Base-by-base conservation (phyloP, 1,140 invertebrate genomes). In the Delia radicum region DNA sequence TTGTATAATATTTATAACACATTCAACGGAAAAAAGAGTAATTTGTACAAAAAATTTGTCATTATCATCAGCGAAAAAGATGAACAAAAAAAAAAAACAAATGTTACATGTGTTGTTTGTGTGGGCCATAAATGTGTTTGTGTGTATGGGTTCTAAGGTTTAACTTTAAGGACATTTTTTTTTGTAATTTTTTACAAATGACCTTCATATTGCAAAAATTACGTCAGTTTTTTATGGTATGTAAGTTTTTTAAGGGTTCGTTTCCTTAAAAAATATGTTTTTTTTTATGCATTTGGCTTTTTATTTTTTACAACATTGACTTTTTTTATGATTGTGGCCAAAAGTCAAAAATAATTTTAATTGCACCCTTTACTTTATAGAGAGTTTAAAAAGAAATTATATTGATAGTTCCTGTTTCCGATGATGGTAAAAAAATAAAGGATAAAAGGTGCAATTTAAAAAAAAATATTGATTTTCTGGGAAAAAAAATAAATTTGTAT, bases 311-410 rank as follows among this genome's bases (percentile, higher is more conserved):
- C n/a, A n/a, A n/a, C n/a, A 63, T 67, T 31, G 28, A 31, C 29
- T 29, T 33, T 69, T 69, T 69, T 69, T 69, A 69, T 33, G 29
- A 69, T 69, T 69, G 65, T 33, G 65, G 65, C 65, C 13, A 69
- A 69, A 69, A 69, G 65, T 69, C 65, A 69, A 69, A 31, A 69
- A 21, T 69, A 21, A 6, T 31, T 69, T 37, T 69, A 69, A 69
- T 69, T 69, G 18, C 65, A 69, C 29, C 65, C 65, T 69, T 69
- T 69, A 69, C 65, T 33, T 69, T 69, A 24, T 42, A 15, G n/a
- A 42, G 37, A 10, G 37, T 42, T 42, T 15, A 42, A 42, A 42
- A 42, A 42, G 15, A 42, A 42, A 42, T 42, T 13, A 33, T 33
- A 33, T 33, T n/a, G 4, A 3, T 33, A 8, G 37, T 42, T 42